Evolutionary conservation across 2,888 invertebrate species (phyloP).

Genomic region (Sceliomorpha sp.): DNA sequence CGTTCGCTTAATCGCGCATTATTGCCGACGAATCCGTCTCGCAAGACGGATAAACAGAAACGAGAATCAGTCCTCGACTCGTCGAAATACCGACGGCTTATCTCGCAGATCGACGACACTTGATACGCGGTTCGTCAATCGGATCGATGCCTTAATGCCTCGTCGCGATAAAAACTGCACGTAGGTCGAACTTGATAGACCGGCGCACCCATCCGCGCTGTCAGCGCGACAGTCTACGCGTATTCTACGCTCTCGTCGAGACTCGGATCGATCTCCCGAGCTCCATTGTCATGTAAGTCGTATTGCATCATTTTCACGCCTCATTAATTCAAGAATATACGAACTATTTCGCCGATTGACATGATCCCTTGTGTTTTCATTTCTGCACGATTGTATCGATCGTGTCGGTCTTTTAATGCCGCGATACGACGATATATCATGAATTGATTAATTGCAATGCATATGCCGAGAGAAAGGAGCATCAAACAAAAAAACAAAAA

Average conservation of each 20-base stretch:
- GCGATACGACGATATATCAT: too few relatives aligned
- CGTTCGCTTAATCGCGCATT: too few relatives aligned
- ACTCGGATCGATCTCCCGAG: slow-evolving; percentile 27
- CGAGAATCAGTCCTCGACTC: too few relatives aligned
- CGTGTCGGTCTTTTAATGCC: too few relatives aligned
- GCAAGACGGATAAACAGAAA: too few relatives aligned
- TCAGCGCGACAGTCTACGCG: slow-evolving; percentile 42
- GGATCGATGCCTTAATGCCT: slow-evolving; percentile 13
- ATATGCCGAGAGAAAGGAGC: too few relatives aligned
- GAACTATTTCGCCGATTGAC: slow-evolving; percentile 23
- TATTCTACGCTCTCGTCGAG: slow-evolving; percentile 4
- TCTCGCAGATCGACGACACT: slow-evolving; percentile 24
- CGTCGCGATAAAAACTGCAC: slow-evolving; percentile 33
- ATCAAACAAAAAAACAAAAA: too few relatives aligned
- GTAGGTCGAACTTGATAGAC: slow-evolving; percentile 48
- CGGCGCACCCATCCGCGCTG: slow-evolving; percentile 46
- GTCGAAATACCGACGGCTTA: slow-evolving; percentile 3
- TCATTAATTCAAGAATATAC: slow-evolving; percentile 28
- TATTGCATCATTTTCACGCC: slow-evolving; percentile 50
- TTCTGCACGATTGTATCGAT: too few relatives aligned
- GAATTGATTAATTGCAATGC: too few relatives aligned
- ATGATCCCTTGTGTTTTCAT: slow-evolving; percentile 13
- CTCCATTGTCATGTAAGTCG: slow-evolving; percentile 33
- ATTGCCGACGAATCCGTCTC: too few relatives aligned
- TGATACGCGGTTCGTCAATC: slow-evolving; percentile 31